A percentile compares a stretch with the other conserved stretches of the same genome.
These are phyloP conservation scores for Amphimallon solstitiale DNA, from an alignment of 2,888 invertebrate species.

Conservation along the genomic window DNA sequence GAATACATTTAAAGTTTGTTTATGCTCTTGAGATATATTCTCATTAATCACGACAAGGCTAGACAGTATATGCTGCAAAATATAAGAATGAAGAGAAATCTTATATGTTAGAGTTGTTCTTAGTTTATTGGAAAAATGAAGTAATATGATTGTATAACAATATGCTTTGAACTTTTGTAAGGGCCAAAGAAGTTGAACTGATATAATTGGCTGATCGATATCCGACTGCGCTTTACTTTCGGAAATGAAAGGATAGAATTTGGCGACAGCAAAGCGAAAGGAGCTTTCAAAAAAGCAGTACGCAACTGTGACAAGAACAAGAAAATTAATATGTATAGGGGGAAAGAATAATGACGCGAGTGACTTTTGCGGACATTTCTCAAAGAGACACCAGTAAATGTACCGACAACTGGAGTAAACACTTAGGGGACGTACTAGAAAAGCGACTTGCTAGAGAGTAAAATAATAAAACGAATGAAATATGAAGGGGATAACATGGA, in stretches of 20 bases:
- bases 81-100: background rate
- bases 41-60: too few species aligned
- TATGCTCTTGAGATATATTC: too few species aligned
- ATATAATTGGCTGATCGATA: slow-evolving; percentile 23
- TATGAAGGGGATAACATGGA: background rate
- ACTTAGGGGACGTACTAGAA: background rate
- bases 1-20: too few species aligned
- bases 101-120: slow-evolving; percentile 11
- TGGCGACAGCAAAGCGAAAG: background rate
- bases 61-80: too few species aligned
- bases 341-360: slow-evolving; percentile 8
- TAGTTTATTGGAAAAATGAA: background rate
- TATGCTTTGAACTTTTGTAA: slow-evolving; percentile 10
- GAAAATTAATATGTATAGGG: slow-evolving; percentile 12
- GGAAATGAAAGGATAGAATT: slow-evolving; percentile 13
- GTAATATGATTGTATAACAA: background rate
- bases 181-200: slow-evolving; percentile 12
- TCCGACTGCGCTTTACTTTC: slow-evolving; percentile 3
- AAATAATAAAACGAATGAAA: slow-evolving; percentile 7
- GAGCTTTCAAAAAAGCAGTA: background rate
- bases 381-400: slow-evolving; percentile 7
- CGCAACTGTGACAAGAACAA: background rate
- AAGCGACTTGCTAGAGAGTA: background rate
- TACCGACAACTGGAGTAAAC: slow-evolving; percentile 1
- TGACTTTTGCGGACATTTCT: slow-evolving; percentile 4